These are phyloP conservation scores for Acleris sparsana DNA, from an alignment of 2,888 invertebrate species.

Conservation along the genomic window DNA sequence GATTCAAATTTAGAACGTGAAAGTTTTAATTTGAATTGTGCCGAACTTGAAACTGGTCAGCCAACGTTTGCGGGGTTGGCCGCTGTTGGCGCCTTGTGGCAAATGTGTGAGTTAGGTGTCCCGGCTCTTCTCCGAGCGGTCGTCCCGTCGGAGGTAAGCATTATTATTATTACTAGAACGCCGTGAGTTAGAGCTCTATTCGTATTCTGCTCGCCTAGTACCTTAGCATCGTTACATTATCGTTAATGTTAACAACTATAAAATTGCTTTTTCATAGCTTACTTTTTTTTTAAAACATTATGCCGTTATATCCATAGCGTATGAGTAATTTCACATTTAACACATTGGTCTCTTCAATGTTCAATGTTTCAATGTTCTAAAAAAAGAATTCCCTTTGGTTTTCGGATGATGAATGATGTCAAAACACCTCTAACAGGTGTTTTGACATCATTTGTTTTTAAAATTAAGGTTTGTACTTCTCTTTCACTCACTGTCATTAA, in stretches of 20 bases:
- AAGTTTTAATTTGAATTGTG: slow-evolving; percentile 17
- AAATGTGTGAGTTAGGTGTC: slow-evolving; percentile 33
- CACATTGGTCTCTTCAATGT: no score
- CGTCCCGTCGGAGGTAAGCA: slow-evolving; percentile 37
- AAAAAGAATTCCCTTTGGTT: no score
- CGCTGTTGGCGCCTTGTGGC: slow-evolving; percentile 20
- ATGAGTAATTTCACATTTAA: no score
- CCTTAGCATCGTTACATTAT: background rate
- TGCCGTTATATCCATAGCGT: no score
- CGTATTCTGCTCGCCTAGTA: background rate
- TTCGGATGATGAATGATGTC: no score
- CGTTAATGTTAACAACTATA: background rate
- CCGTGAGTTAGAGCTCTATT: background rate
- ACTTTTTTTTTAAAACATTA: no score
- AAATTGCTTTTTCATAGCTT: no score
- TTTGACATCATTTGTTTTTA: no score
- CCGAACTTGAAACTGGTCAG: slow-evolving; percentile 9
- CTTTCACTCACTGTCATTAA: no score
- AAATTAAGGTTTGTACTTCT: no score
- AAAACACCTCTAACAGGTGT: no score
- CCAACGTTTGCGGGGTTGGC: slow-evolving; percentile 28
- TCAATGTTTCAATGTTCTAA: no score
- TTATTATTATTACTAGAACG: slow-evolving; percentile 26
- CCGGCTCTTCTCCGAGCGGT: slow-evolving; percentile 35
- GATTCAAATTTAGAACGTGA: slow-evolving; percentile 13